These are phyloP conservation scores for Myxocyprinus asiaticus DNA, from an alignment of 2,113 vertebrate genomes.

Conservation along the genomic window DNA sequence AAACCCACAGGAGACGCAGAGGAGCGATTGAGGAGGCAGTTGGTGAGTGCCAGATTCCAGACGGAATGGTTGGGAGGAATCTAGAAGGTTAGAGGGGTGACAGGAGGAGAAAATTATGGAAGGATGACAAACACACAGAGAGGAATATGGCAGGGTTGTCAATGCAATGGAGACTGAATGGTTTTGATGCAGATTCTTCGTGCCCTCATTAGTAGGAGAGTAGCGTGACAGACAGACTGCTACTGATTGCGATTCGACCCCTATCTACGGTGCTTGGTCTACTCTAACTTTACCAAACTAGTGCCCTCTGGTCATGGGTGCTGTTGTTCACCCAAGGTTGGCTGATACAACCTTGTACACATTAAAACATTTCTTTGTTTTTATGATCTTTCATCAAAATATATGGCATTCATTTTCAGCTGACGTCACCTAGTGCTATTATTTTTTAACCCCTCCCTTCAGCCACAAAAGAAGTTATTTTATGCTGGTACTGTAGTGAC, in stretches of 20 bases:
- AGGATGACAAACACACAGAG: slow-evolving; percentile 6
- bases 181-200: slow-evolving; percentile 60
- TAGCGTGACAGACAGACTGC: slow-evolving; percentile 72
- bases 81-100: slow-evolving; percentile 28
- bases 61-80: background rate
- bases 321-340: too few relatives aligned
- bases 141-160: slow-evolving; percentile 53
- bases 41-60: slow-evolving; percentile 8
- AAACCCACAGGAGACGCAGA: slow-evolving; percentile 31
- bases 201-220: slow-evolving; percentile 69
- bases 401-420: too few relatives aligned
- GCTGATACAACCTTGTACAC: too few relatives aligned
- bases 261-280: slow-evolving; percentile 49
- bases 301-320: too few relatives aligned
- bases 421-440: too few relatives aligned
- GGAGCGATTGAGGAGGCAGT: background rate
- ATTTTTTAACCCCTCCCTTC: too few relatives aligned
- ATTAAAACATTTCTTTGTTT: too few relatives aligned
- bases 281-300: background rate
- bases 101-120: slow-evolving; percentile 54
- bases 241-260: slow-evolving; percentile 63
- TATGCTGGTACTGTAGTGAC: too few relatives aligned
- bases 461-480: too few relatives aligned
- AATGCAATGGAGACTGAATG: slow-evolving; percentile 41
- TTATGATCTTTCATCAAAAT: too few relatives aligned